Conservation (phyloP, 1,140 invertebrate species). For the Penaeus vannamei region DNA sequence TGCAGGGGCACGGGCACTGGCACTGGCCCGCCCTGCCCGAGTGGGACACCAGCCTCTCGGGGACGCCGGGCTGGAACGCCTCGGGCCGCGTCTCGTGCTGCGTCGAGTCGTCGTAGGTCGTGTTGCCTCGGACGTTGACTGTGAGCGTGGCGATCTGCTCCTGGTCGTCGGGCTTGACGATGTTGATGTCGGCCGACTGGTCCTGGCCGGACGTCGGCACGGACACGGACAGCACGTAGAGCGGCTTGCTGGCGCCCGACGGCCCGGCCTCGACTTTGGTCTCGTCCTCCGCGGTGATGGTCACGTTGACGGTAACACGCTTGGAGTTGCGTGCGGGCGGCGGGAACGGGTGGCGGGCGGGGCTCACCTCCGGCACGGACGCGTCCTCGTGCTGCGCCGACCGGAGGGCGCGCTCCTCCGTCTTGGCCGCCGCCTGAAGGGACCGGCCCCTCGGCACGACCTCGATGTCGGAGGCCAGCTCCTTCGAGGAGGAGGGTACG, state of each 20-base stretch:
- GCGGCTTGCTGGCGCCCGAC: conserved; percentile 71
- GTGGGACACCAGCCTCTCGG: neutral
- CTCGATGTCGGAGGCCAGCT: too few species aligned
- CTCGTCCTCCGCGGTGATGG: conserved; percentile 79
- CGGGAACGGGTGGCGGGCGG: neutral
- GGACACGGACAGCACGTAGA: conserved; percentile 82
- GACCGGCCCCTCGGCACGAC: too few species aligned
- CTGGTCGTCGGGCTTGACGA: conserved; percentile 69
- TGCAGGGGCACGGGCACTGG: conserved; percentile 52
- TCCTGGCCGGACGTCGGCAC: conserved; percentile 78
- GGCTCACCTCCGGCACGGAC: conserved; percentile 9
- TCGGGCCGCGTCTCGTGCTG: neutral
- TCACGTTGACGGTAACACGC: conserved; percentile 82
- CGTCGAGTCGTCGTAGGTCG: neutral
- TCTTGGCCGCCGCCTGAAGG: neutral
- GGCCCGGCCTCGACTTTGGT: conserved; percentile 72
- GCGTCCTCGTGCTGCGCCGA: conserved; percentile 50
- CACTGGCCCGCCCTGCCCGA: neutral
- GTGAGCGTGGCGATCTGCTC: conserved; percentile 47
- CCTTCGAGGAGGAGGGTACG: too few species aligned
- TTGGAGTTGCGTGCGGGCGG: conserved; percentile 71
- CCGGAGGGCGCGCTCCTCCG: conserved; percentile 63
- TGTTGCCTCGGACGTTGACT: conserved; percentile 25
- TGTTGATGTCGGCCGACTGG: conserved; percentile 76
- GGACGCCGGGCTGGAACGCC: too few species aligned